Base-by-base conservation (phyloP, 2,888 invertebrate genomes). In the Ecliptopera silaceata region DNA sequence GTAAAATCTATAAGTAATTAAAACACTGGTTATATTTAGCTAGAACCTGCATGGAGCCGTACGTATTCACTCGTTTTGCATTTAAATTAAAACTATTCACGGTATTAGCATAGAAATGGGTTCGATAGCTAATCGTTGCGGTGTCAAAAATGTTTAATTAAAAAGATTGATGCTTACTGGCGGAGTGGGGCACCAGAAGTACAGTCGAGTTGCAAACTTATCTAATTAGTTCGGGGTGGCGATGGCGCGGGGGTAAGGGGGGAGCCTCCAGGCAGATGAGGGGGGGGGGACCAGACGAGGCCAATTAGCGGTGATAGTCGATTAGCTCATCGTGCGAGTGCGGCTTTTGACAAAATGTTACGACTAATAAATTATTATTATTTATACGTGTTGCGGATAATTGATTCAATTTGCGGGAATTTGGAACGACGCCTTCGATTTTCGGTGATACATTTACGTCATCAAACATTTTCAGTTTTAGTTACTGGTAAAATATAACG, bases 301-400 rank as follows among this genome's bases (percentile, higher is more conserved):
- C 87, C 89, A 91, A 91, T 91, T 91, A 91, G 89, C 84, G 90
- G 91, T 91, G 89, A 91, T 91, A 89, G 88, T 90, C 90, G 91
- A 91, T 91, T 90, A 91, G 90, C 88, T 86, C 89, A 86, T 89
- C 90, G 90, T 88, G 81, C 80, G 84, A 87, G 84, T 86, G 86
- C 80, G 88, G 87, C 87, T 88, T 89, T 88, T 89, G 90, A 89
- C 89, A 87, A 89, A 66, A 88, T 87, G 87, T 84, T 81, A 70
- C 84, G 79, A 79, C 79, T 84, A 84, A 88, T 86, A 83, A 84
- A 82, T 86, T 84, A 86, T 82, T 51, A 45, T 84, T 86, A 83
- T 82, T 83, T 82, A 82, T 79, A 77, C 73, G 74, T 75, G 75
- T 77, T 76, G 79, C 79, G 76, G 75, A 77, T 84, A 81, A 86